phyloP scores from a whole-genome alignment of 2,113 vertebrate genomes.

The Istiophorus platypterus region DNA sequence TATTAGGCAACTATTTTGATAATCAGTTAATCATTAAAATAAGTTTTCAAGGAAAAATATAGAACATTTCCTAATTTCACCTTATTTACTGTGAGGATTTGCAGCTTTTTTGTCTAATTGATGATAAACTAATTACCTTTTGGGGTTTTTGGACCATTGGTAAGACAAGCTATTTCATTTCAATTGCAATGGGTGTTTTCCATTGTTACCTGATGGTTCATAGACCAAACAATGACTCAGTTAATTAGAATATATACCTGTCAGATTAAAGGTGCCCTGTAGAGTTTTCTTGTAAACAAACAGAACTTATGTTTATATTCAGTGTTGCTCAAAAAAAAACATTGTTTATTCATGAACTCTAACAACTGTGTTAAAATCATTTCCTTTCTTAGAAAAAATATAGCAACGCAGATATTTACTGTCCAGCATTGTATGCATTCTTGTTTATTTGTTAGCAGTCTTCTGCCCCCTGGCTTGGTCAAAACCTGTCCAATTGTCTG shows the following conservation, averaged over 20 bases:
- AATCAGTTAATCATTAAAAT: not conserved
- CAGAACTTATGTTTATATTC: not conserved
- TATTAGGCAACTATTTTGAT: not conserved
- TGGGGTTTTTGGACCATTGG: not conserved
- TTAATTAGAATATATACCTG: not conserved
- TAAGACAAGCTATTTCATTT: not conserved
- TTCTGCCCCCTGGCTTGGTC: not conserved
- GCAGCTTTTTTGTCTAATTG: too few relatives aligned
- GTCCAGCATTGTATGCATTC: not conserved
- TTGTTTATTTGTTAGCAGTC: not conserved
- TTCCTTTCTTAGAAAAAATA: not conserved
- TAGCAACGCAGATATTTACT: too few relatives aligned
- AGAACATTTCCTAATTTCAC: too few relatives aligned
- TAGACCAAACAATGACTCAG: not conserved
- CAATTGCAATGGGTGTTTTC: not conserved
- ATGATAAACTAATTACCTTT: too few relatives aligned
- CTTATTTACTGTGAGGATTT: too few relatives aligned
- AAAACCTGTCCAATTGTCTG: not conserved
- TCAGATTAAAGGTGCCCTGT: not conserved
- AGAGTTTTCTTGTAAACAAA: too few relatives aligned
- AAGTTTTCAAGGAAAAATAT: not conserved
- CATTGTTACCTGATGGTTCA: not conserved
- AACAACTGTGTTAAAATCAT: not conserved
- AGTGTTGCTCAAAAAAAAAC: not conserved
- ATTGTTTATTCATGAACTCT: not conserved